Conservation (phyloP, 2,113 vertebrate genomes). For the Eurystomus gularis region DNA sequence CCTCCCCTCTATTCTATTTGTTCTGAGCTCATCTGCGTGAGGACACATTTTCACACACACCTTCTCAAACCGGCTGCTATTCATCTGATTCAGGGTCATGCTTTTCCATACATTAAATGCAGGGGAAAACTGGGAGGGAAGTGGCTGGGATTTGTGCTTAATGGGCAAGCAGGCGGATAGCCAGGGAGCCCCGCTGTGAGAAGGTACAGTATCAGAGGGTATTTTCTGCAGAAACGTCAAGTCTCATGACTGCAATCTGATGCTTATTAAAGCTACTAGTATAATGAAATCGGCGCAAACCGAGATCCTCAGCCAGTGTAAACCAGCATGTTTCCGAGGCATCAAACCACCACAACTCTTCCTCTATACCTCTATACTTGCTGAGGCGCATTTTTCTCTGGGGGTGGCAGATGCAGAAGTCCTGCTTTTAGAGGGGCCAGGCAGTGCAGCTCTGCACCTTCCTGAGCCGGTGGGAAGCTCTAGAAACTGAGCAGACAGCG, state of each 20-base stretch:
- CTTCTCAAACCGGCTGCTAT: constrained; percentile 41
- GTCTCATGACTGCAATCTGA: constrained; percentile 17
- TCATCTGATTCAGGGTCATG: constrained; percentile 57
- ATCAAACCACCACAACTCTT: neutral
- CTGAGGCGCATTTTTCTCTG: neutral
- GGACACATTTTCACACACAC: constrained; percentile 61
- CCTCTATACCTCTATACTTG: neutral
- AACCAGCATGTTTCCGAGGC: neutral
- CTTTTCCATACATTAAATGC: constrained; percentile 56
- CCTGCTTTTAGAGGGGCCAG: neutral
- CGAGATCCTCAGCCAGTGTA: neutral
- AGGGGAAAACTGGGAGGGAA: constrained; percentile 20
- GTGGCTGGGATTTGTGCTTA: constrained; percentile 52
- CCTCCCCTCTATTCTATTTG: constrained; percentile 30
- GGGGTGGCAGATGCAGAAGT: neutral
- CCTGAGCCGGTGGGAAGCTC: neutral
- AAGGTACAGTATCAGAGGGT: neutral
- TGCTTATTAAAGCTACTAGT: neutral
- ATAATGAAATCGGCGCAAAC: neutral
- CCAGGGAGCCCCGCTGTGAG: constrained; percentile 35
- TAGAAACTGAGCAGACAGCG: fast-evolving
- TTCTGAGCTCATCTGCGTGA: constrained; percentile 64
- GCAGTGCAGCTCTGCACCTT: neutral
- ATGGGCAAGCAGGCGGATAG: constrained; percentile 43
- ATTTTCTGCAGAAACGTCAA: constrained; percentile 37